Base-by-base conservation (phyloP, 2,113 vertebrate genomes). In the Pelecanoides urinatrix region DNA sequence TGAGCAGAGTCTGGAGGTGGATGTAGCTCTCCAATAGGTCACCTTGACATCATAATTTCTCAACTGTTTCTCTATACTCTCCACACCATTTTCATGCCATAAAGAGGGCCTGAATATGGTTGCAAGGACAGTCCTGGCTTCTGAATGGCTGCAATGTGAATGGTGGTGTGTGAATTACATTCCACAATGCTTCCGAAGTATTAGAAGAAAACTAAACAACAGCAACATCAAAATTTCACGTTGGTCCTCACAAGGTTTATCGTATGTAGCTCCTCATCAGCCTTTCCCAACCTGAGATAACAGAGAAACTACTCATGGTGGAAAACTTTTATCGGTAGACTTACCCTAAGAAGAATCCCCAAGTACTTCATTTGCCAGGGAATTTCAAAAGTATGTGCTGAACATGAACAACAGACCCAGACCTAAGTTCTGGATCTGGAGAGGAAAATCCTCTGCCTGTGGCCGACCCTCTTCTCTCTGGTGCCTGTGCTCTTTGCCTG, bases 181-280 rank as follows among this genome's bases (percentile, higher is more conserved):
- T 32, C 32, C 10, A 42, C 12, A 63, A 26, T 6, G 29, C 15
- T 80, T 87, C 44, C 0, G 0, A 75, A 58, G 16, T 14, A 44
- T 36, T 79, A 45, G 55, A 77, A 74, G 42, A 58, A 95, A 86
- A n/a, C 11, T 50, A 50, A 88, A 67, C 17, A 70, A 45, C 1
- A 2, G 11, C 50, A 59, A 42, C 52, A 81, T 38, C 32, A 74
- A 55, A 45, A 67, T 74, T 77, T 91, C 42, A 50, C 22, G 32
- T 45, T 50, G 50, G n/a, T 74, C 16, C 29, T 92, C 73, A 47
- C 16, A 81, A 55, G 12, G 22, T 16, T 92, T 62, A 34, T 53
- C 68, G 63, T 47, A 55, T 4, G 4, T 9, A 91, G 18, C 32
- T 74, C 30, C 42, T 86, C 18, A 55, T 81, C 63, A 88, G 45